Evolutionary conservation across 2,888 invertebrate species (phyloP).

Genomic region (Philaethria dido): DNA sequence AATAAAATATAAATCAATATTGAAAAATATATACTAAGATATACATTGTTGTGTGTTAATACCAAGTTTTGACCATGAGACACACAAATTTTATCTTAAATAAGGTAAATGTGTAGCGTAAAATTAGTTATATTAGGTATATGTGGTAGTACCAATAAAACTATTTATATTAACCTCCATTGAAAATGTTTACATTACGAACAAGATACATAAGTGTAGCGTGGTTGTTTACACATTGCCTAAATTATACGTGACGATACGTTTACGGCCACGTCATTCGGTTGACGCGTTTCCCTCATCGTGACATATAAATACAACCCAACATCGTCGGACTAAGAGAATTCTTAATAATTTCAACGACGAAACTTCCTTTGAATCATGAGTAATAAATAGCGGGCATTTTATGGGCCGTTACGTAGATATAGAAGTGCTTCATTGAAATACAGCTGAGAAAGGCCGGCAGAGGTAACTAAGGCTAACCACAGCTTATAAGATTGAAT

Average conservation of each 20-base stretch:
- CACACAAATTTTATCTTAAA: no score
- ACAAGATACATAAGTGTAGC: background rate
- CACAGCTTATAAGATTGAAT: background rate
- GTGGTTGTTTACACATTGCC: constrained; percentile 51
- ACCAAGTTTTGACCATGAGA: no score
- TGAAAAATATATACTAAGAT: no score
- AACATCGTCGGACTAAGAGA: constrained; percentile 44
- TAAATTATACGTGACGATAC: constrained; percentile 60
- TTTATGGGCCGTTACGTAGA: constrained; percentile 48
- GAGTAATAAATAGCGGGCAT: constrained; percentile 50
- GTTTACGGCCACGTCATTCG: constrained; percentile 52
- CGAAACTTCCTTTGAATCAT: constrained; percentile 50
- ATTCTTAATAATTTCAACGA: constrained; percentile 45
- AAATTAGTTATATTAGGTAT: background rate
- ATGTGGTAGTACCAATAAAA: background rate
- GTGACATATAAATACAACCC: constrained; percentile 46
- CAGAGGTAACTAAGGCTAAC: constrained; percentile 23
- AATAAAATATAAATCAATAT: no score
- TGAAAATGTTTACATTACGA: constrained; percentile 1
- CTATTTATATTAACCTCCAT: constrained; percentile 4
- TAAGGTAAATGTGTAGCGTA: no score
- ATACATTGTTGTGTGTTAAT: no score
- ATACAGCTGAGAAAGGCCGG: constrained; percentile 38
- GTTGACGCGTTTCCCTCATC: constrained; percentile 43
- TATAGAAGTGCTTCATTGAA: constrained; percentile 44